Evolutionary conservation across 2,113 vertebrate species (phyloP).

Genomic region (Pelobates fuscus): DNA sequence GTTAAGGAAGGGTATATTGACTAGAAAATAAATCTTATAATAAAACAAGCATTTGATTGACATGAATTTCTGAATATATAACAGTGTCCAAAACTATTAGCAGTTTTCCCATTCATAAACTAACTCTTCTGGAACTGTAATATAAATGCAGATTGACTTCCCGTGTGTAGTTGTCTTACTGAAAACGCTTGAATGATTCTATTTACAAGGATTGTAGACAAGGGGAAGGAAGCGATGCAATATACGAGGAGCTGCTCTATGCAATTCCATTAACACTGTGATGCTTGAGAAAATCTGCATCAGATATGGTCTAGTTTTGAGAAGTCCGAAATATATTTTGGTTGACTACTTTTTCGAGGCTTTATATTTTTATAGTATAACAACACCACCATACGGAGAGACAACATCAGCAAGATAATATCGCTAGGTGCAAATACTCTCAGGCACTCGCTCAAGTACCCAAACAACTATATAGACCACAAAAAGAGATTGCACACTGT

Average conservation of each 20-base stretch:
- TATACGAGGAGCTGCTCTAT: background rate
- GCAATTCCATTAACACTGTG: background rate
- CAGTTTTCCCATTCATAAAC: slow-evolving; percentile 12
- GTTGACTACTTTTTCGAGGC: too few relatives aligned
- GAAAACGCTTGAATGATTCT: slow-evolving; percentile 15
- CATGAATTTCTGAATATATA: background rate
- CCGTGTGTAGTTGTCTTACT: slow-evolving; percentile 7
- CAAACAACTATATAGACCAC: too few relatives aligned
- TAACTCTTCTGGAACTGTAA: slow-evolving; percentile 22
- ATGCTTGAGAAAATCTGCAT: too few relatives aligned
- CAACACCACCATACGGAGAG: too few relatives aligned
- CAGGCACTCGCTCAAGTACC: too few relatives aligned
- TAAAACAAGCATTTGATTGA: slow-evolving; percentile 4
- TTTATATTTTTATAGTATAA: too few relatives aligned
- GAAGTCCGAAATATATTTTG: too few relatives aligned
- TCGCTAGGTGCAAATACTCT: too few relatives aligned
- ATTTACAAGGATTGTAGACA: background rate
- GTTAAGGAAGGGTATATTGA: background rate
- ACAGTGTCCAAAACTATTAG: slow-evolving; percentile 24
- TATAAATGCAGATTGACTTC: slow-evolving; percentile 28
- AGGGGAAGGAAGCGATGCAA: background rate
- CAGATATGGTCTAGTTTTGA: too few relatives aligned
- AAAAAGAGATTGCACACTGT: too few relatives aligned
- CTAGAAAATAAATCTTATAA: background rate
- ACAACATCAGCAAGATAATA: too few relatives aligned